Evolutionary conservation across 2,888 invertebrate species (phyloP).

Genomic region (Phorcus lineatus): DNA sequence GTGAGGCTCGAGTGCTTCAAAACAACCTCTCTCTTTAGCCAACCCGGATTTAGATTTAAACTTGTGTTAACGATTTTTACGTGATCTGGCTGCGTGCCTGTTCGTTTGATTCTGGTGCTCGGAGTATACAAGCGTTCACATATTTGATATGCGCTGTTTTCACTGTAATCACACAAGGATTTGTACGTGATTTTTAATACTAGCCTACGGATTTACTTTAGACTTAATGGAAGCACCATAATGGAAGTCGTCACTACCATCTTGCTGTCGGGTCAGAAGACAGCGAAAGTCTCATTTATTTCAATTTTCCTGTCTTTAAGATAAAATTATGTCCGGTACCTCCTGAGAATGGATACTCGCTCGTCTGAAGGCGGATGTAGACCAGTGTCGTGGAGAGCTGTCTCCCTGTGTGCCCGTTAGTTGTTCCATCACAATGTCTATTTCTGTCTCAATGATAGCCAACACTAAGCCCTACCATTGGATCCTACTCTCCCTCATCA

Average conservation of each 20-base stretch:
- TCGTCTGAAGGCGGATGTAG: not conserved
- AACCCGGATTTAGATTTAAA: too few relatives aligned
- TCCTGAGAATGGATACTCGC: not conserved
- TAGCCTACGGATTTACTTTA: not conserved
- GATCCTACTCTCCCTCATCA: not conserved
- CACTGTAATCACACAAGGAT: too few relatives aligned
- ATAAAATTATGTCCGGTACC: not conserved
- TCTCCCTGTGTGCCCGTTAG: not conserved
- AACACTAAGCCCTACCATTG: not conserved
- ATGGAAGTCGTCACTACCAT: not conserved
- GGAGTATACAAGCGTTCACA: too few relatives aligned
- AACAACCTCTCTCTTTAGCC: too few relatives aligned
- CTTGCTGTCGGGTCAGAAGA: not conserved
- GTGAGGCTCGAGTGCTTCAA: too few relatives aligned
- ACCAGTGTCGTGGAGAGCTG: not conserved
- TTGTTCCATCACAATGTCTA: not conserved
- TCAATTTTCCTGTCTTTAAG: not conserved
- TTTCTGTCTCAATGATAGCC: not conserved
- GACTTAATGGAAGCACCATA: not conserved
- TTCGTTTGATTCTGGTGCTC: too few relatives aligned
- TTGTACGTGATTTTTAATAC: not conserved
- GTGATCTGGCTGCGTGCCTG: too few relatives aligned
- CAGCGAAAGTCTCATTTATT: conserved; percentile 1
- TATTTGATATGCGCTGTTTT: too few relatives aligned
- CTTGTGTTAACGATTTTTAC: too few relatives aligned